Percentiles rank a stretch among this genome's conserved stretches.
Evolutionary conservation across 2,888 invertebrate genomes (phyloP).

Genomic region (Sarcophaga caerulescens): DNA sequence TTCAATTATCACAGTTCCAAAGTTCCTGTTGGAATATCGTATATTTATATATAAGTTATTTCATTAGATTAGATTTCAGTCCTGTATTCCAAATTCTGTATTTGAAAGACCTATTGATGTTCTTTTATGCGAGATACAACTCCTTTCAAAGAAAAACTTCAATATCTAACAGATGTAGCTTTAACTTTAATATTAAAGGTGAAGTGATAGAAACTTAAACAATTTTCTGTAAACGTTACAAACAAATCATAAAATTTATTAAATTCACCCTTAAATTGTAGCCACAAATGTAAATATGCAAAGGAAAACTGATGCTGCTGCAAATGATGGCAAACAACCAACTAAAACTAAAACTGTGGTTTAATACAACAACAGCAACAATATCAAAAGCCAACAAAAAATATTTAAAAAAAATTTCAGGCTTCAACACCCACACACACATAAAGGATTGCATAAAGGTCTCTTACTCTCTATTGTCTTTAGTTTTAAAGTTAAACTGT

Average conservation of each 20-base stretch:
- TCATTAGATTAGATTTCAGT: not conserved
- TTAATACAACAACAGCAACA: slow-evolving; percentile 47
- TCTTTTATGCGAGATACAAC: too few relatives aligned
- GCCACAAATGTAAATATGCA: slow-evolving; percentile 17
- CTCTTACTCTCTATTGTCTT: slow-evolving; percentile 26
- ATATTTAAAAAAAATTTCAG: not conserved
- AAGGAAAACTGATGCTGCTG: slow-evolving; percentile 37
- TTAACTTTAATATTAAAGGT: too few relatives aligned
- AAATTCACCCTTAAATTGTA: not conserved
- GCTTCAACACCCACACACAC: not conserved
- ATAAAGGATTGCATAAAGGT: not conserved
- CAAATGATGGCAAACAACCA: slow-evolving; percentile 47
- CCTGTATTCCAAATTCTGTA: too few relatives aligned
- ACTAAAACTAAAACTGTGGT: slow-evolving; percentile 43
- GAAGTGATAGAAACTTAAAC: too few relatives aligned
- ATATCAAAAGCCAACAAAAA: slow-evolving; percentile 15
- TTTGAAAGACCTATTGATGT: not conserved
- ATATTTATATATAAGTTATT: too few relatives aligned
- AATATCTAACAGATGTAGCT: too few relatives aligned
- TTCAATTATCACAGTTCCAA: too few relatives aligned
- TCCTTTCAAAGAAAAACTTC: too few relatives aligned
- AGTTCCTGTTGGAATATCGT: too few relatives aligned
- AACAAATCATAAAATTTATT: not conserved
- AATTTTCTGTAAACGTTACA: not conserved
- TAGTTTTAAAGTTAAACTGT: slow-evolving; percentile 42